Evolutionary conservation across 2,113 vertebrate species (phyloP).

Genomic region (Syngnathus floridae): DNA sequence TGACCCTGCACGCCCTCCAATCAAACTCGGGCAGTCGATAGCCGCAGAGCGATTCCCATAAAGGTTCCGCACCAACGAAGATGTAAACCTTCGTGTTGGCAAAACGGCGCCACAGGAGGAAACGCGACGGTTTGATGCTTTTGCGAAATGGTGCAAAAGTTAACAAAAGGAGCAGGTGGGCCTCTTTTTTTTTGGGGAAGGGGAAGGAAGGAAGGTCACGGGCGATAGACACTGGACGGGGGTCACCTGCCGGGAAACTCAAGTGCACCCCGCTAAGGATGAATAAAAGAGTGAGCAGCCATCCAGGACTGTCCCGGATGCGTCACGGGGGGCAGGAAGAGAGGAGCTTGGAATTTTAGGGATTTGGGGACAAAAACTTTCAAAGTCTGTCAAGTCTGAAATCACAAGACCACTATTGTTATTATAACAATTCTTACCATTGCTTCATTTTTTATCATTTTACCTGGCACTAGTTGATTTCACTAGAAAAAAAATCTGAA

Average conservation of each 20-base stretch:
- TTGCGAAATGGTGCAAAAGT: slow-evolving; percentile 30
- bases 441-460: neutral
- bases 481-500: too few relatives aligned
- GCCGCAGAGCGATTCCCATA: slow-evolving; percentile 19
- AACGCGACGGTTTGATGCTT: slow-evolving; percentile 19
- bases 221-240: slow-evolving; percentile 36
- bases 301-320: slow-evolving; percentile 55
- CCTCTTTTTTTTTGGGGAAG: slow-evolving; percentile 23
- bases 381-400: neutral
- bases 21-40: slow-evolving; percentile 68
- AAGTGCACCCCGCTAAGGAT: slow-evolving; percentile 50
- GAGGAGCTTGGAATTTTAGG: neutral
- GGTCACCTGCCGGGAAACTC: slow-evolving; percentile 61
- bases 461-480: neutral
- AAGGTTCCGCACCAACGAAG: slow-evolving; percentile 8
- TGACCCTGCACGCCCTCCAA: slow-evolving; percentile 52
- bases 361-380: neutral
- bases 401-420: neutral
- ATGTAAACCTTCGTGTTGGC: slow-evolving; percentile 23
- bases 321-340: neutral
- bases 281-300: slow-evolving; percentile 58
- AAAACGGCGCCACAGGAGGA: slow-evolving; percentile 9
- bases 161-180: slow-evolving; percentile 47
- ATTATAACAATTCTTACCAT: neutral
- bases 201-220: slow-evolving; percentile 52